Evolutionary conservation across 1,140 invertebrate species (phyloP).

Genomic region (Acromyrmex charruanus): DNA sequence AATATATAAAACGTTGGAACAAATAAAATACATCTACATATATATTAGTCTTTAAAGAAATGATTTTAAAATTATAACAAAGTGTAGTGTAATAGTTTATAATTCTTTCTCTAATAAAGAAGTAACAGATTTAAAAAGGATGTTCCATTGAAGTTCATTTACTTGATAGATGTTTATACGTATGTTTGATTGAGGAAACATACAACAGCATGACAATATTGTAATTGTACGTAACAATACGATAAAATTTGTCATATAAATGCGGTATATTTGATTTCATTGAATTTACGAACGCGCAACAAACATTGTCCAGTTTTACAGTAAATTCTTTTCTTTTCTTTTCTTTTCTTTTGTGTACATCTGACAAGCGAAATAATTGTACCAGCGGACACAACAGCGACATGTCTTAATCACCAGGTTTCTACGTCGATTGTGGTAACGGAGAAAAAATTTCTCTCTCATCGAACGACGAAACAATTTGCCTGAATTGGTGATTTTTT

Average conservation of each 20-base stretch:
- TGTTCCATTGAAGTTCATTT: neutral
- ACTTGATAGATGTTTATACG: neutral
- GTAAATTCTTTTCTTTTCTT: conserved; percentile 18
- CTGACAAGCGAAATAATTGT: conserved; percentile 44
- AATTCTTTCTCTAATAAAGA: neutral
- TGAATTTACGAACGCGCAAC: conserved; percentile 6
- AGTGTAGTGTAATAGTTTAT: neutral
- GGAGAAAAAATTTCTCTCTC: conserved; percentile 16
- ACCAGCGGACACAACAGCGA: neutral
- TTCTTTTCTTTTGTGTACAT: conserved; percentile 2
- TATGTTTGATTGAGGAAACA: neutral
- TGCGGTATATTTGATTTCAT: conserved; percentile 31
- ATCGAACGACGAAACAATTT: conserved; percentile 48
- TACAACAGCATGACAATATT: neutral
- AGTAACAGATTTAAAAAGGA: neutral
- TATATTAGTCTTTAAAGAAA: neutral
- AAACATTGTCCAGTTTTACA: conserved; percentile 14
- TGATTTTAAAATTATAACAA: neutral
- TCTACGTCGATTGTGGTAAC: conserved; percentile 20
- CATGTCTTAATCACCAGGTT: conserved; percentile 40
- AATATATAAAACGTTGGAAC: too few relatives aligned
- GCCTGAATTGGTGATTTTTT: conserved; percentile 26
- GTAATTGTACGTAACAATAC: conserved; percentile 8
- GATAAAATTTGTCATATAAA: conserved; percentile 16
- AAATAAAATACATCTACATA: neutral